Evolutionary conservation across 2,797 vertebrate genomes (phyloP).

Genomic region (Gymnoscopelus microlampas): DNA sequence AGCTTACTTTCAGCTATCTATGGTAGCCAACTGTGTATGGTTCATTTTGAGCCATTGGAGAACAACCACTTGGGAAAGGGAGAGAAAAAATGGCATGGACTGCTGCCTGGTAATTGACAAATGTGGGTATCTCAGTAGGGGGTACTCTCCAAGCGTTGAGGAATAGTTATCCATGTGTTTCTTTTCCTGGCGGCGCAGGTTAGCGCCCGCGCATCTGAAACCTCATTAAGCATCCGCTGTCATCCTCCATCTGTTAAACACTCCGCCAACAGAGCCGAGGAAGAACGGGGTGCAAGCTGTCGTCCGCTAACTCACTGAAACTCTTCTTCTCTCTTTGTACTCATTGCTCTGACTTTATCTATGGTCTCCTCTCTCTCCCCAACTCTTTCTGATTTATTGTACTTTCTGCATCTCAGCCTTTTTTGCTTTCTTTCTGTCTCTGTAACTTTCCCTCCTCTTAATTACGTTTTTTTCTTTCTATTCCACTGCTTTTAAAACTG

Average conservation of each 20-base stretch:
- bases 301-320: slow-evolving; percentile 50
- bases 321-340: slow-evolving; percentile 32
- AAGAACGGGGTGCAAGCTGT: slow-evolving; percentile 57
- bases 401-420: slow-evolving; percentile 10
- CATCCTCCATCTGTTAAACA: slow-evolving; percentile 81
- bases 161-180: slow-evolving; percentile 77
- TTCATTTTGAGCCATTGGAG: slow-evolving; percentile 18
- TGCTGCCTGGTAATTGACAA: slow-evolving; percentile 62
- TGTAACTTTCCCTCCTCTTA: too few relatives aligned
- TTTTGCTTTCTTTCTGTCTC: too few relatives aligned
- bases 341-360: slow-evolving; percentile 27
- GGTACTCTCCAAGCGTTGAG: slow-evolving; percentile 64
- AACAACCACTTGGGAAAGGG: slow-evolving; percentile 30
- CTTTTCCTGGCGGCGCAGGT: slow-evolving; percentile 75
- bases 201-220: slow-evolving; percentile 75
- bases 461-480: background rate
- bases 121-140: slow-evolving; percentile 56
- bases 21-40: slow-evolving; percentile 32
- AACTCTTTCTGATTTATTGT: background rate
- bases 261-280: slow-evolving; percentile 64
- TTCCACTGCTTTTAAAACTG: slow-evolving; percentile 26
- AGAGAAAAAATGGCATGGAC: slow-evolving; percentile 23
- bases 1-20: slow-evolving; percentile 31
- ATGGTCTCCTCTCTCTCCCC: background rate
- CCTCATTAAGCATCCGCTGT: slow-evolving; percentile 81